A percentile compares a stretch with the other conserved stretches of the same genome.
These are phyloP conservation scores for Latheticus oryzae DNA, from an alignment of 2,888 invertebrate species.

Conservation along the genomic window DNA sequence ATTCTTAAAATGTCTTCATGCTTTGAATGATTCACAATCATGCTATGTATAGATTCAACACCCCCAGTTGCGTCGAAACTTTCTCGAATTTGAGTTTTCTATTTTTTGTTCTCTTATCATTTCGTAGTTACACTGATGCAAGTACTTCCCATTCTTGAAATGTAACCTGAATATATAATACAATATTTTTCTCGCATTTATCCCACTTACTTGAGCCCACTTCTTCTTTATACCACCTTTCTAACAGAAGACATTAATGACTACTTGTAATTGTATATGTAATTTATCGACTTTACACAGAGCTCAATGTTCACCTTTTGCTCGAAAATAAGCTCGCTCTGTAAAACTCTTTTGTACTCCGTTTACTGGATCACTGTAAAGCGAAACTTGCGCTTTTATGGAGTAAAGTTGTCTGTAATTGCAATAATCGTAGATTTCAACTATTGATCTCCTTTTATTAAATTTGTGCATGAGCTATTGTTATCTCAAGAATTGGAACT, in stretches of 20 bases:
- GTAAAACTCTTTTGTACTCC: conserved; percentile 4
- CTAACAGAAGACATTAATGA: conserved; percentile 22
- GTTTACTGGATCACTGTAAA: conserved; percentile 4
- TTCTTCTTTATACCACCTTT: conserved; percentile 24
- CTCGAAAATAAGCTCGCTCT: conserved; percentile 6
- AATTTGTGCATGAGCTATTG: conserved; percentile 50
- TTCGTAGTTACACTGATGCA: conserved; percentile 14
- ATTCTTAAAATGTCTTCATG: conserved; percentile 43
- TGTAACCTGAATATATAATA: conserved; percentile 31
- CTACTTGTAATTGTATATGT: conserved; percentile 16
- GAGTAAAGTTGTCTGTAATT: conserved; percentile 26
- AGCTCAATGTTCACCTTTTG: conserved; percentile 4
- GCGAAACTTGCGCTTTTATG: conserved; percentile 11
- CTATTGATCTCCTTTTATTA: conserved; percentile 49
- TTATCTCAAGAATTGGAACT: conserved; percentile 52
- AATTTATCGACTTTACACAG: conserved; percentile 19
- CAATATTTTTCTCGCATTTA: conserved; percentile 30
- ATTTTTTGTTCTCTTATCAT: conserved; percentile 38
- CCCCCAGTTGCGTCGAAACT: conserved; percentile 32
- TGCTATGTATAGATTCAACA: conserved; percentile 41
- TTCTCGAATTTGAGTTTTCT: conserved; percentile 33
- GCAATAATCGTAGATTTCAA: conserved; percentile 30
- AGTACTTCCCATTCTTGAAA: conserved; percentile 23
- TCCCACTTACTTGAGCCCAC: conserved; percentile 17
- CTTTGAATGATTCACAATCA: conserved; percentile 41